A percentile compares a stretch with the other conserved stretches of the same genome.
Evolutionary conservation across 2,113 vertebrate species (phyloP).

Genomic region (Macrotis lagotis): DNA sequence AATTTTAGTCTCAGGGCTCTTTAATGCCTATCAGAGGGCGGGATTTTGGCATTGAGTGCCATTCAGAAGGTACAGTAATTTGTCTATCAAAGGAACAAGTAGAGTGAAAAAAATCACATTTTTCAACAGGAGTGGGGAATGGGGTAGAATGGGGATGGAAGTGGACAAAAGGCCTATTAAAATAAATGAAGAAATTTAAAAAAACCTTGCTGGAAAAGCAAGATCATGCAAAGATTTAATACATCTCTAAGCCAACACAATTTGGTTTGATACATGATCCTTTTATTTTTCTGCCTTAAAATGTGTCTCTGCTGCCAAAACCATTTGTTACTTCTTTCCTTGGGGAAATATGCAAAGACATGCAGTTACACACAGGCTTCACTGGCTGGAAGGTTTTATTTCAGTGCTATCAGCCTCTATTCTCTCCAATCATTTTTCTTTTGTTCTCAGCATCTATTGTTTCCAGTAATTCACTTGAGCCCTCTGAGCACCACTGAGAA

Average conservation of each 20-base stretch:
- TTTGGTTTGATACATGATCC: constrained; percentile 81
- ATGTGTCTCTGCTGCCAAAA: constrained; percentile 78
- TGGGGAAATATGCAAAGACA: constrained; percentile 85
- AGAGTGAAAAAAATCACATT: neutral
- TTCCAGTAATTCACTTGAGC: constrained; percentile 82
- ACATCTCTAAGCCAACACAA: constrained; percentile 76
- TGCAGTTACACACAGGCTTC: constrained; percentile 77
- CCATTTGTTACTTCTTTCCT: constrained; percentile 81
- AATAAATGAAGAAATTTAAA: constrained; percentile 61
- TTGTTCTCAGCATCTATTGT: constrained; percentile 82
- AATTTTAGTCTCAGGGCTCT: constrained; percentile 21
- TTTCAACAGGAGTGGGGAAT: neutral
- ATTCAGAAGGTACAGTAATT: neutral
- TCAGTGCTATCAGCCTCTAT: constrained; percentile 83
- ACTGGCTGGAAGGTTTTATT: constrained; percentile 81
- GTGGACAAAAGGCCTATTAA: constrained; percentile 31
- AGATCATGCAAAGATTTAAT: constrained; percentile 78
- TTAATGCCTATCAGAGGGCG: constrained; percentile 36
- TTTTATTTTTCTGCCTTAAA: constrained; percentile 84
- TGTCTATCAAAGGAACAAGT: neutral
- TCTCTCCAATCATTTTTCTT: constrained; percentile 83
- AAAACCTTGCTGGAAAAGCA: constrained; percentile 71
- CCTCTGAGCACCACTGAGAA: constrained; percentile 74
- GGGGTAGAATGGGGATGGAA: neutral
- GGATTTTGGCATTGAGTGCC: constrained; percentile 24